phyloP scores from a whole-genome alignment of 2,888 invertebrate genomes.

The Camptogramma bilineatum region DNA sequence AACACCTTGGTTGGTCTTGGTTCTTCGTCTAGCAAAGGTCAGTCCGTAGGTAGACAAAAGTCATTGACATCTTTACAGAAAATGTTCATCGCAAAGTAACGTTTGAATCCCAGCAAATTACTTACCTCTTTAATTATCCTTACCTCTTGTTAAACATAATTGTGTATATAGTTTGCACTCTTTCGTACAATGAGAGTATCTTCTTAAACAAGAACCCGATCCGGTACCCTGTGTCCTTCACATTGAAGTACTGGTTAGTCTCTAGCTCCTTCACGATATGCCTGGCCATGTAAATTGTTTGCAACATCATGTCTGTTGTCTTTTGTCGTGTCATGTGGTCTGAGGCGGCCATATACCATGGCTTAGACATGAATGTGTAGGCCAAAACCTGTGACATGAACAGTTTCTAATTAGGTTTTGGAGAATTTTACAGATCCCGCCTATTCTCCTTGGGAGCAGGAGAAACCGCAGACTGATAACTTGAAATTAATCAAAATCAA shows the following conservation, averaged over 20 bases:
- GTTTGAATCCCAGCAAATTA: no score
- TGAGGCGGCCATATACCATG: slow-evolving; percentile 4
- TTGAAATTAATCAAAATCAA: no score
- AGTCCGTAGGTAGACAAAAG: no score
- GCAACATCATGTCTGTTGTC: slow-evolving; percentile 51
- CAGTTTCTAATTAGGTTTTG: background rate
- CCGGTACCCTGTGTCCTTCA: slow-evolving; percentile 52
- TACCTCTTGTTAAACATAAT: slow-evolving; percentile 30
- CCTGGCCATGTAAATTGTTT: slow-evolving; percentile 57
- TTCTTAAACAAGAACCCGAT: slow-evolving; percentile 51
- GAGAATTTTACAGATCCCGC: no score
- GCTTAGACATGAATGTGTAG: background rate
- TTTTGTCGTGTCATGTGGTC: slow-evolving; percentile 36
- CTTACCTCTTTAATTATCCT: no score
- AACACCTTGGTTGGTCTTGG: no score
- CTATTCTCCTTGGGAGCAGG: no score
- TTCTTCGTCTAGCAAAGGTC: no score
- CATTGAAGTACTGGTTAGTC: slow-evolving; percentile 44
- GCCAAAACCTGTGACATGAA: slow-evolving; percentile 13
- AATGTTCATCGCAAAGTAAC: no score
- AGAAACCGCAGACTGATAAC: no score
- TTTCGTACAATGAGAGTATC: slow-evolving; percentile 43
- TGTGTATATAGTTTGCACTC: slow-evolving; percentile 42
- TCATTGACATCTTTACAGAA: no score
- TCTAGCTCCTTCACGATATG: slow-evolving; percentile 51